These are phyloP conservation scores for Sakesphorus luctuosus DNA, from an alignment of 2,113 vertebrate genomes.

Conservation along the genomic window DNA sequence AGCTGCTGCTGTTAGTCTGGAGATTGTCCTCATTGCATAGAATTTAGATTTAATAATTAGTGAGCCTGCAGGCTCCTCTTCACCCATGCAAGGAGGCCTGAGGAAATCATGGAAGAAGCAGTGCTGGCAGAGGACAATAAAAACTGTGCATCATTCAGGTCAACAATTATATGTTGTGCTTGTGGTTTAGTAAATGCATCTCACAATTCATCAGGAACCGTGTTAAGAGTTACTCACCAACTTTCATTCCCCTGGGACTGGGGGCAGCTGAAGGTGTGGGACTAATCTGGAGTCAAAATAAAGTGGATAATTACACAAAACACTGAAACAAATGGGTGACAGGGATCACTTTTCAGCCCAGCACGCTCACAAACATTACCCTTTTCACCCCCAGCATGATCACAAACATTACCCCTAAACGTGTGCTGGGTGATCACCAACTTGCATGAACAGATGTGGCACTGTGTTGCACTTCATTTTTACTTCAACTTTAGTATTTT, in stretches of 20 bases:
- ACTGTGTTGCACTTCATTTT: background rate
- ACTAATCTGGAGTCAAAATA: background rate
- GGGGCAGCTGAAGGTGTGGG: background rate
- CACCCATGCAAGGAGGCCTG: background rate
- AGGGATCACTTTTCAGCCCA: background rate
- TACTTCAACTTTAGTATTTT: background rate
- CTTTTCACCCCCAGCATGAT: too few relatives aligned
- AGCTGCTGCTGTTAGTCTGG: background rate
- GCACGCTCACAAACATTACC: background rate
- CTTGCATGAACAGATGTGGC: too few relatives aligned
- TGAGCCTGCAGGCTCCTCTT: background rate
- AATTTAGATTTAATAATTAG: background rate
- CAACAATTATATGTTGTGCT: background rate
- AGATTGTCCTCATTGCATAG: fast-evolving
- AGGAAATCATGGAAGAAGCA: background rate
- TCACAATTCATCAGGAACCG: background rate
- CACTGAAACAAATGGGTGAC: fast-evolving
- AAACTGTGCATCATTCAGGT: background rate
- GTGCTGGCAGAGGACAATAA: background rate
- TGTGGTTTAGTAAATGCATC: background rate
- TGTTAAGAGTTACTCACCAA: background rate
- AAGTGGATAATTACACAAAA: fast-evolving
- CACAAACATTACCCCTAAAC: background rate
- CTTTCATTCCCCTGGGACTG: background rate
- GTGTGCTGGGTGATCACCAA: background rate